Base-by-base conservation (phyloP, 2,797 vertebrate species). In the Ibycter americanus region DNA sequence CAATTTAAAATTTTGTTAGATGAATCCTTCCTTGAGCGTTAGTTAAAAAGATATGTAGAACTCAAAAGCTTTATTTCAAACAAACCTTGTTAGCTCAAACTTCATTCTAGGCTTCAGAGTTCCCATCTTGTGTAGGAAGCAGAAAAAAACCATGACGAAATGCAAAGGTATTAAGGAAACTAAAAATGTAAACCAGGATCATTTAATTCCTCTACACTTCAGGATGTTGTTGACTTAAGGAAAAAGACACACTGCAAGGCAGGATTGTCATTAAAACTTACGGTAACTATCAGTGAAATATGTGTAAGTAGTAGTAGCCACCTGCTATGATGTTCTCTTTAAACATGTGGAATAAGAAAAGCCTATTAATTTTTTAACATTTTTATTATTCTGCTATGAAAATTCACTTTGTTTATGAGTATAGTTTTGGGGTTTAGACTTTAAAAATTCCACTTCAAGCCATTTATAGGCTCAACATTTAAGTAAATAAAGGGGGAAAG, bases 81-180 rank as follows among this genome's bases (percentile, higher is more conserved):
- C 55, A 96, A 97, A 97, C 46, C 85, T 97, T 89, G 59, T 95
- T 95, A 97, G 61, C 31, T 95, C 42, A 93, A 58, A n/a, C 71
- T 97, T 91, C 79, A 91, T 97, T 96, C 97, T 61, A 96, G 71
- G 67, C 38, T 96, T 97, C 92, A 92, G 65, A 96, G 59, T 36
- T 95, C 70, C 68, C 25, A 26, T 76, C 91, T 78, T 81, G 44
- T 54, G 29, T 68, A 87, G 14, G 22, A 74, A 73, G 9, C 12
- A 66, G 6, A 4, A 20, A 85, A 42, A 81, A 90, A 94, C 15
- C 15, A 42, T 16, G 42, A 49, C 29, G 29, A 89, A 62, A 71
- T 94, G 42, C 79, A 92, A 91, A 86, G 49, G 55, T 89, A 89
- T 78, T 91, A 93, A 84, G 3, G 16, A 83, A 82, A 72, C 66